Base-by-base conservation (phyloP, 2,888 invertebrate genomes). In the Lasioglossum zephyrum region DNA sequence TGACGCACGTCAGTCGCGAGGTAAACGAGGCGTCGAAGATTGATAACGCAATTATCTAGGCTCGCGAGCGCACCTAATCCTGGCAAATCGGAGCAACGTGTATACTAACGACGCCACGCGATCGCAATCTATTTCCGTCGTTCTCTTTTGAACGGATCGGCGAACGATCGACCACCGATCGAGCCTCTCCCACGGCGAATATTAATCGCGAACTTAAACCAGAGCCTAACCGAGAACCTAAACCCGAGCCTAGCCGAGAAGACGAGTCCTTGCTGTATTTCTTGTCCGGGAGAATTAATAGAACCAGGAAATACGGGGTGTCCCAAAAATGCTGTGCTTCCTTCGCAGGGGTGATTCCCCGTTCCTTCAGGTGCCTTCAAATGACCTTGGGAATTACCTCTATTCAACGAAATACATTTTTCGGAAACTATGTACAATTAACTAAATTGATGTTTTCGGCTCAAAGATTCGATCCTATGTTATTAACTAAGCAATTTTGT, bases 31-130 rank as follows among this genome's bases (percentile, higher is more conserved):
- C 76, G 66, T 75, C 76, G 73, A 63, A 80, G 70, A 88, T 79
- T 88, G 82, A 88, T 87, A 86, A 84, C 66, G 77, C 76, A 84
- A 84, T 84, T 88, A 88, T 75, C 77, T 72, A 72, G 73, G 76
- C 9, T 39, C 44, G 81, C 74, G 41, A 49, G 74, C 78, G 63
- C 47, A 79, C 66, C 63, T 74, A 73, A 74, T 63, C 79, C 76
- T 75, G 79, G 84, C 72, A 82, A 79, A 87, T 84, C 76, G 79
- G 82, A 79, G 31, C 77, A 69, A 72, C 73, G 44, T n/a, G 69
- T 53, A 74, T 74, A 39, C 57, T 77, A 69, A 44, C 31, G 75
- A 78, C 86, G 57, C 60, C 63, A 36, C 66, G n/a, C 53, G 74
- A 60, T 31, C 73, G 36, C 60, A 66, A 60, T 44, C 31, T 78